Evolutionary conservation across 2,888 invertebrate genomes (phyloP).

Genomic region (Tachina grossa): DNA sequence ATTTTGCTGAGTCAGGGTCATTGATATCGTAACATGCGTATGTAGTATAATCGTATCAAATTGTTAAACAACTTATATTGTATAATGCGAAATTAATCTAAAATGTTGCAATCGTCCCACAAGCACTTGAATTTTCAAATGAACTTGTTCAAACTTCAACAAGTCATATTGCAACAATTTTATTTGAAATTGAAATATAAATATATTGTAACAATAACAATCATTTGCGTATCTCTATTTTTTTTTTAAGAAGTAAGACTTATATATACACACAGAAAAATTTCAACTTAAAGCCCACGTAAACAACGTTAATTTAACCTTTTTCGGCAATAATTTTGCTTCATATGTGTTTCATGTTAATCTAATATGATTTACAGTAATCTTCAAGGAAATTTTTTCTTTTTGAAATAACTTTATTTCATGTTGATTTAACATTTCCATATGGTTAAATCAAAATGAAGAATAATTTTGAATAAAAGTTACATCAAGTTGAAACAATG

Average conservation of each 20-base stretch:
- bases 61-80: not conserved
- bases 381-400: too few species aligned
- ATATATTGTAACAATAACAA: not conserved
- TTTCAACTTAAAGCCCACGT: too few species aligned
- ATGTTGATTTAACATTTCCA: too few species aligned
- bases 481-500: not conserved
- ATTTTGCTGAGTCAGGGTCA: not conserved
- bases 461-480: too few species aligned
- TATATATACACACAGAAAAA: not conserved
- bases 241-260: not conserved
- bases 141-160: not conserved
- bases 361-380: too few species aligned
- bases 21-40: not conserved
- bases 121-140: not conserved
- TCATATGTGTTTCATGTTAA: too few species aligned
- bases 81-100: not conserved
- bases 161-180: too few species aligned
- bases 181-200: not conserved
- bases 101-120: not conserved
- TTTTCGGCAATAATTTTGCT: too few species aligned
- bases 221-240: not conserved
- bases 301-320: too few species aligned
- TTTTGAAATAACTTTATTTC: too few species aligned
- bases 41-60: not conserved
- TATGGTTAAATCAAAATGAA: too few species aligned